These are phyloP conservation scores for Crocidura indochinensis DNA, from an alignment of 2,797 vertebrate species.

Conservation along the genomic window DNA sequence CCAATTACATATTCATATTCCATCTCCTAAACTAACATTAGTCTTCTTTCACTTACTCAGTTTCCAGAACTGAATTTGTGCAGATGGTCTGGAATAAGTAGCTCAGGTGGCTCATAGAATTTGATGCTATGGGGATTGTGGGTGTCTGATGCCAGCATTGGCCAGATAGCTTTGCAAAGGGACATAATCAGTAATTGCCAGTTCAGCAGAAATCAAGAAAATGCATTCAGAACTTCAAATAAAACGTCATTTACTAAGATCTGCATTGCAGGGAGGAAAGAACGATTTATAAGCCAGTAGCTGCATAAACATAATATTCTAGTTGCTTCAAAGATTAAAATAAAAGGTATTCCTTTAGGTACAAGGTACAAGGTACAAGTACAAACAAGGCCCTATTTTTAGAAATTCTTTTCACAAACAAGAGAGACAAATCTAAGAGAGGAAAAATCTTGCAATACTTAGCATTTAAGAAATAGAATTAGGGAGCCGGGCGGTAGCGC, in stretches of 20 bases:
- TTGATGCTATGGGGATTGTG: background rate
- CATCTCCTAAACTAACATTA: background rate
- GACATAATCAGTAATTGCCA: conserved; percentile 54
- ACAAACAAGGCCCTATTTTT: background rate
- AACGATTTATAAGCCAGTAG: background rate
- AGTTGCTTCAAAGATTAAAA: background rate
- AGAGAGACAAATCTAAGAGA: background rate
- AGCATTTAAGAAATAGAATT: background rate
- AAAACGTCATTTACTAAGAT: conserved; percentile 31
- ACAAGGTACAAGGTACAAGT: too few species aligned
- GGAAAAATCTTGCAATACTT: background rate
- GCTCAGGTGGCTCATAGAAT: conserved; percentile 63
- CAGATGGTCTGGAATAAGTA: conserved; percentile 45
- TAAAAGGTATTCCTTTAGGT: background rate
- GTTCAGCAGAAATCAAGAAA: conserved; percentile 60
- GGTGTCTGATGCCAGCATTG: background rate
- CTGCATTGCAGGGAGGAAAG: background rate
- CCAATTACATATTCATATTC: background rate
- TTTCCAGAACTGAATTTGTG: conserved; percentile 48
- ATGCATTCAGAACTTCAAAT: conserved; percentile 65
- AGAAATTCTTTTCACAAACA: background rate
- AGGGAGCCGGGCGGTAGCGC: too few species aligned
- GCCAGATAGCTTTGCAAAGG: conserved; percentile 62
- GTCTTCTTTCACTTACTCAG: conserved; percentile 43
- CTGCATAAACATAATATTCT: background rate